A percentile compares a stretch with the other conserved stretches of the same genome.
Conservation (phyloP, 2,113 vertebrate species). For the Brachypodius melanocephalos region DNA sequence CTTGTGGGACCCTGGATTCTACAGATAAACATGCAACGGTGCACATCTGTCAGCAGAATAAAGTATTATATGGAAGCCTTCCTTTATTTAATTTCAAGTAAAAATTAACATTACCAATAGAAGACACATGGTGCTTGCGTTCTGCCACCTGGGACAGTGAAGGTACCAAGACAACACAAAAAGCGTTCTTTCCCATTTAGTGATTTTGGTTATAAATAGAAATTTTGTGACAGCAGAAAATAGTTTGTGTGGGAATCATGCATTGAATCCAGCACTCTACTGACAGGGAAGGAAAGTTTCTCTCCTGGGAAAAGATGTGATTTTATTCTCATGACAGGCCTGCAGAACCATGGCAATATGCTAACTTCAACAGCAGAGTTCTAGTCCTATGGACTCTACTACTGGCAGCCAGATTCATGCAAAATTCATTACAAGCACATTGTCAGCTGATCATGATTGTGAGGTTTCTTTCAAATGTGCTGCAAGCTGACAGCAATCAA, state of each 20-base stretch:
- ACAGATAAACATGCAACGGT: neutral
- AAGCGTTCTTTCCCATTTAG: neutral
- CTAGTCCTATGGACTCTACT: neutral
- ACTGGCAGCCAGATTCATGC: neutral
- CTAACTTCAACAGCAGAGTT: neutral
- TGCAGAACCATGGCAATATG: neutral
- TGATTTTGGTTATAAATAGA: slow-evolving; percentile 6
- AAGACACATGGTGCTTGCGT: neutral
- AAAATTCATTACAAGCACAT: neutral
- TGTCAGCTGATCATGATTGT: neutral
- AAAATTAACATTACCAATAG: neutral
- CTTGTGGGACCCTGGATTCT: neutral
- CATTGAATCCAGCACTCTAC: neutral
- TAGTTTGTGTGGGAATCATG: slow-evolving; percentile 8
- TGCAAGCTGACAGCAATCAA: neutral
- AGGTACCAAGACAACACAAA: neutral
- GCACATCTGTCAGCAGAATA: neutral
- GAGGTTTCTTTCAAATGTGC: neutral
- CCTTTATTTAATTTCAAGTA: neutral
- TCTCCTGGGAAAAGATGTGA: neutral
- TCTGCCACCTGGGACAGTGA: neutral
- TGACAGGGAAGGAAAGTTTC: neutral
- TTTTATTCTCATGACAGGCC: neutral
- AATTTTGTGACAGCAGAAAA: neutral
- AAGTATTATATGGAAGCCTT: neutral